Conservation (phyloP, 2,888 invertebrate species). For the Apotomis betuletana region DNA sequence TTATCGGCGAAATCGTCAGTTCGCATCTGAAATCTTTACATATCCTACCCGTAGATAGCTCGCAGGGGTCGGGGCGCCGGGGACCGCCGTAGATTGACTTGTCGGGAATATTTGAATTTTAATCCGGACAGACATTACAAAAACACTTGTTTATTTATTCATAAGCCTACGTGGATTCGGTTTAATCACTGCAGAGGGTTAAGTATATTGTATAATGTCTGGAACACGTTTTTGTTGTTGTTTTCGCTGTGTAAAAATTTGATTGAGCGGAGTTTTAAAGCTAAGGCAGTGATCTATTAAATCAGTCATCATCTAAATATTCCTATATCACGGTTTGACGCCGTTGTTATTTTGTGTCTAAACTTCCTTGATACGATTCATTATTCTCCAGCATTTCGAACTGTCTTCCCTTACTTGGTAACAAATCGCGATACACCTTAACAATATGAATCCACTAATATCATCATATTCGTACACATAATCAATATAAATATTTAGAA, state of each 20-base stretch:
- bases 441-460: too few relatives aligned
- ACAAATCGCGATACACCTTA: too few relatives aligned
- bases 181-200: conserved; percentile 51
- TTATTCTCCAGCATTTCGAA: too few relatives aligned
- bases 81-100: conserved; percentile 81
- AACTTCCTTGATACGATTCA: too few relatives aligned
- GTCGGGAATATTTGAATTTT: conserved; percentile 85
- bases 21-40: conserved; percentile 46
- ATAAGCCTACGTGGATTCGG: conserved; percentile 64
- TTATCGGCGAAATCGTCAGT: not conserved
- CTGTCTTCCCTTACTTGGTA: too few relatives aligned
- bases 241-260: not conserved
- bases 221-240: conserved; percentile 34
- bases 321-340: too few relatives aligned
- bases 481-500: too few relatives aligned
- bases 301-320: too few relatives aligned
- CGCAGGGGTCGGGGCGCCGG: conserved; percentile 64
- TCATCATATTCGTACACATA: too few relatives aligned
- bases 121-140: conserved; percentile 74
- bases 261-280: not conserved
- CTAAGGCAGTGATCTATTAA: not conserved
- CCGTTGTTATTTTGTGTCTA: too few relatives aligned
- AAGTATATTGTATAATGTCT: conserved; percentile 47
- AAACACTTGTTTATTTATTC: conserved; percentile 79
- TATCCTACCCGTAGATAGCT: conserved; percentile 58